Evolutionary conservation across 2,113 vertebrate species (phyloP), one percentile per base, ranked within the genome.

Genomic region (Otolemur garnettii): DNA sequence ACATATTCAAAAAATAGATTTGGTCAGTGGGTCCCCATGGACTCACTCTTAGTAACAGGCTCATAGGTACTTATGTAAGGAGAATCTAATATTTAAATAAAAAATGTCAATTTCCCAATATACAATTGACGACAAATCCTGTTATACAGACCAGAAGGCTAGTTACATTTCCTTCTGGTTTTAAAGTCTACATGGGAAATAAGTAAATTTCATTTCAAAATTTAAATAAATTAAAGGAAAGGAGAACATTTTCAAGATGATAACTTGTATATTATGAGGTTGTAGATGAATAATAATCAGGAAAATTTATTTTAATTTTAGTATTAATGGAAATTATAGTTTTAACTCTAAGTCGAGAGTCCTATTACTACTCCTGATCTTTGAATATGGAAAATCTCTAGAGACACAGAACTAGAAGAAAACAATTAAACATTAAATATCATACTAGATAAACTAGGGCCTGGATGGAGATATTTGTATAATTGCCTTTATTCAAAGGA

Each of bases 201-300:
- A 93, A 93, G 62, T 53, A 94, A 90, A 87, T 50, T 87, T 15
- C 19, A 66, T 85, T 93, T 96, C 5, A 90, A 93, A 93, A 81
- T 90, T 71, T 89, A 84, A 95, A 79, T 80, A 75, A 87, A 42
- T 84, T 62, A 93, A 96, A 93, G 71, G 77, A 87, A 81, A 94
- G n/a, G 69, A 91, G 9, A 79, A 62, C 19, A 50, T 50, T 96
- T 45, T 86, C 38, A 86, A 91, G 42, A 74, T 53, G 68, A 83
- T 59, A 88, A 62, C 79, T 28, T 87, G 9, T 50, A 71, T 72
- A 75, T 85, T 79, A 97, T 71, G 26, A 94, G 9, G 21, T 91
- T 55, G 5, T 22, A 42, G n/a, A 96, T 64, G 22, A 83, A 81
- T 66, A 28, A 59, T n/a, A 35, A 77, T 22, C 12, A 69, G 42